Base-by-base conservation (phyloP, 1,140 invertebrate species). In the Gerris buenoi region DNA sequence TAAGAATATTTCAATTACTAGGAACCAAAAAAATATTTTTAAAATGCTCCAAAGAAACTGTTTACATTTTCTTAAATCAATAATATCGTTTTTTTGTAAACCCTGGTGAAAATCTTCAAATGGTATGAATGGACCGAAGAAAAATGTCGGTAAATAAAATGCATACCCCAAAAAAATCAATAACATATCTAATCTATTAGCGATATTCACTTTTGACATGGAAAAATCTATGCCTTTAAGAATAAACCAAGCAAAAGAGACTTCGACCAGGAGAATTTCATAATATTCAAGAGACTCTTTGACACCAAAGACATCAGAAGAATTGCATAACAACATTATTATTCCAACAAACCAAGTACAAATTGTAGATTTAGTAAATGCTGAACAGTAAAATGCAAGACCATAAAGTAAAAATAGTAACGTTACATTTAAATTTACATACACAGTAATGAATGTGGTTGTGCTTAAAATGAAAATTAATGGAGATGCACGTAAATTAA, bases 61-160 rank as follows among this genome's bases (percentile, higher is more conserved):
- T 22, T n/a, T 59, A 18, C 60, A 33, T 62, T n/a, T 64, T 69
- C n/a, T 23, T 64, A 69, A 27, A 56, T 64, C 64, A n/a, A 73
- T 63, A 3, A 64, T 33, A 15, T 60, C 29, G 33, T 71, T 72
- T 28, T 70, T 67, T 1, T 72, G 59, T 65, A 63, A 23, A 28
- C 25, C 3, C 15, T 59, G 27, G 18, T 25, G 15, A 65, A 68
- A 89, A 72, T 86, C 81, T 70, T 84, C 79, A 78, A 88, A 93
- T 2, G 86, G 79, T 69, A 94, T 82, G 64, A 93, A 79, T 25
- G 91, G 91, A 60, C 91, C 91, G 69, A 85, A 81, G 71, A 88
- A 87, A 58, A 90, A 80, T 13, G 86, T 79, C 27, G 91, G 91
- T 57, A 93, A 82, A 76, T 95, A 94, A 68, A 93, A 82, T 68